Evolutionary conservation across 2,888 invertebrate genomes (phyloP), one percentile per base, ranked within the genome.

Genomic region (Dolichomitus sp.): DNA sequence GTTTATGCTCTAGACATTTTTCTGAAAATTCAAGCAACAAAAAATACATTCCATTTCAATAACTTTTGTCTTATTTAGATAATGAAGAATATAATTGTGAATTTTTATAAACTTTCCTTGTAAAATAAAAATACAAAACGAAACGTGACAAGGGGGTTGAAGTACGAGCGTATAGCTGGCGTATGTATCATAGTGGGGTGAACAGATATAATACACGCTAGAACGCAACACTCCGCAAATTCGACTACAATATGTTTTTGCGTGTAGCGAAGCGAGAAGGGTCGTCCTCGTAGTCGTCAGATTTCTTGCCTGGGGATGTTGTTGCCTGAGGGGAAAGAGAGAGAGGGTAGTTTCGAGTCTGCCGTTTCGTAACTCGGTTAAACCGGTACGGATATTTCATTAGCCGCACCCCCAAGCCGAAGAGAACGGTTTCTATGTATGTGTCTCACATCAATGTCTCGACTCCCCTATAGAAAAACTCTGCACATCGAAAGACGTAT

Each of bases 361-460:
- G 77, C 54, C 75, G 72, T 81, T 84, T 85, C 78, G 80, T 84
- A 93, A 93, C 92, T 93, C 91, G 92, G 91, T 93, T 93, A 93
- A 93, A 93, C 87, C 91, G 89, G 91, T 91, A 92, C 91, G 91
- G 92, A 93, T 93, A 93, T 93, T 93, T 93, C 93, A 93, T 93
- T 93, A 93, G 91, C 90, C 88, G 81, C 81, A 73, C 88, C 90
- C 90, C 89, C 87, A 42, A 66, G 70, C 74, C 76, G 48, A 65
- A 27, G 19, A 37, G 45, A 45, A 63, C 23, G 42, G 19, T 57
- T 33, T 48, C 17, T 73, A 33, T 57, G 59, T 37, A 19, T 37
- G 61, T 73, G 19, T 57, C 23, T 12, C 52, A 19, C 37, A n/a
- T 14, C 37, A 12, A 19, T 50, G 23, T 63, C 52, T 11, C 37